These are phyloP conservation scores for Deroptyus accipitrinus DNA, from an alignment of 2,113 vertebrate species.

Conservation along the genomic window DNA sequence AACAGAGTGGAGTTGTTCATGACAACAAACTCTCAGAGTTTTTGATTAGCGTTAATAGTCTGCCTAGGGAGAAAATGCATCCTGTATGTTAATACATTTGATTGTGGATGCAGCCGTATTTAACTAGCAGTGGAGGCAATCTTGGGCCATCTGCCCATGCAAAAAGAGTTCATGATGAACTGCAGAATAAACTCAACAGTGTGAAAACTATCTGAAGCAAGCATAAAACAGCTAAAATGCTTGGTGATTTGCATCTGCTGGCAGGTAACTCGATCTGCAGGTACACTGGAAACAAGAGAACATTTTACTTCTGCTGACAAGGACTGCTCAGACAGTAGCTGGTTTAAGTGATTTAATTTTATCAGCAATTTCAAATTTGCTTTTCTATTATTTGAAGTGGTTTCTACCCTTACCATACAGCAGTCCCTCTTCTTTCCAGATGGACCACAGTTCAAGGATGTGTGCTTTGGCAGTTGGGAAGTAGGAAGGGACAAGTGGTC, in stretches of 20 bases:
- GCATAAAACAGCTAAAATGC: not conserved
- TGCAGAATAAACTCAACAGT: not conserved
- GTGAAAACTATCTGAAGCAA: not conserved
- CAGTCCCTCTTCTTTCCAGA: not conserved
- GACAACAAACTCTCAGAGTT: not conserved
- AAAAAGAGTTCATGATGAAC: not conserved
- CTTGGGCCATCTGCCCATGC: not conserved
- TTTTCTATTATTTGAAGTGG: not conserved
- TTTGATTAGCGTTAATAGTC: not conserved
- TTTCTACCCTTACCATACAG: not conserved
- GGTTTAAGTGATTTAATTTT: not conserved
- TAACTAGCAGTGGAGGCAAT: not conserved
- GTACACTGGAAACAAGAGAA: not conserved
- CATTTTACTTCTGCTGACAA: not conserved
- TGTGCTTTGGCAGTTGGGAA: not conserved
- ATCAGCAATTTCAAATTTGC: not conserved
- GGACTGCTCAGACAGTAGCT: not conserved
- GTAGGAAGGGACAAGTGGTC: not conserved
- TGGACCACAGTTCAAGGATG: not conserved
- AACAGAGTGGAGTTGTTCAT: not conserved
- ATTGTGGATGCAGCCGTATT: not conserved
- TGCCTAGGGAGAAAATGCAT: not conserved
- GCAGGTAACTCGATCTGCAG: not conserved
- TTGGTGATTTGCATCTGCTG: not conserved
- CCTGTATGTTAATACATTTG: not conserved